Percentiles rank a stretch among this genome's conserved stretches.
These are phyloP conservation scores for Camelus dromedarius DNA, from an alignment of 2,113 vertebrate species.

Conservation along the genomic window DNA sequence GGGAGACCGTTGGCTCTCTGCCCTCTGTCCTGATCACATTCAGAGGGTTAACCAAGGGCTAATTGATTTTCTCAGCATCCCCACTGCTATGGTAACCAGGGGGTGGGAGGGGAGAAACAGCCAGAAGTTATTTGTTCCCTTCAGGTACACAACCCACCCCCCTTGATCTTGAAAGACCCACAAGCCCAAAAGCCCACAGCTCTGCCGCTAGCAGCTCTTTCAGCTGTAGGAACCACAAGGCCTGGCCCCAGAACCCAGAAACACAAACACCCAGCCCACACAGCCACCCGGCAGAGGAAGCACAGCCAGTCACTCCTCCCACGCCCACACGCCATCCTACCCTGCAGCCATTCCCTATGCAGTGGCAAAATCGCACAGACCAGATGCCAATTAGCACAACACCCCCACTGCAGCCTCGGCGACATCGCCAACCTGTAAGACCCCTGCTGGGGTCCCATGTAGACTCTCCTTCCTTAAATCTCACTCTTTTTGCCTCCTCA, in stretches of 20 bases:
- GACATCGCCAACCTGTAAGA: background rate
- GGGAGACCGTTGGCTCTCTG: background rate
- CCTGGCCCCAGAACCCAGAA: constrained; percentile 67
- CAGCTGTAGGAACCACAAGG: background rate
- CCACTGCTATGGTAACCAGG: constrained; percentile 47
- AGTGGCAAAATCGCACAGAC: background rate
- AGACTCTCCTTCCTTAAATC: background rate
- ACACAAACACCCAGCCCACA: constrained; percentile 69
- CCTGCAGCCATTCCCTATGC: background rate
- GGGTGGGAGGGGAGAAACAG: background rate
- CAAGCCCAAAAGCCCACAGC: background rate
- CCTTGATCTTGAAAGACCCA: background rate
- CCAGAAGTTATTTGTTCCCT: background rate
- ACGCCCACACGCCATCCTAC: constrained; percentile 19
- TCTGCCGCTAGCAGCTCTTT: background rate
- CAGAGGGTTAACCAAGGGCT: background rate
- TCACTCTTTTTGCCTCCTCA: background rate
- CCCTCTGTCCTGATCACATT: background rate
- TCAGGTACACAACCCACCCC: background rate
- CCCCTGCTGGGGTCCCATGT: background rate
- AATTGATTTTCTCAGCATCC: background rate
- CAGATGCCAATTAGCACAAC: constrained; percentile 29
- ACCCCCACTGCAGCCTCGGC: background rate
- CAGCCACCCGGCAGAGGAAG: constrained; percentile 66
- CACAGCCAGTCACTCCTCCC: constrained; percentile 59